Conservation (phyloP, 2,888 invertebrate species). For the Ophraella communa region DNA sequence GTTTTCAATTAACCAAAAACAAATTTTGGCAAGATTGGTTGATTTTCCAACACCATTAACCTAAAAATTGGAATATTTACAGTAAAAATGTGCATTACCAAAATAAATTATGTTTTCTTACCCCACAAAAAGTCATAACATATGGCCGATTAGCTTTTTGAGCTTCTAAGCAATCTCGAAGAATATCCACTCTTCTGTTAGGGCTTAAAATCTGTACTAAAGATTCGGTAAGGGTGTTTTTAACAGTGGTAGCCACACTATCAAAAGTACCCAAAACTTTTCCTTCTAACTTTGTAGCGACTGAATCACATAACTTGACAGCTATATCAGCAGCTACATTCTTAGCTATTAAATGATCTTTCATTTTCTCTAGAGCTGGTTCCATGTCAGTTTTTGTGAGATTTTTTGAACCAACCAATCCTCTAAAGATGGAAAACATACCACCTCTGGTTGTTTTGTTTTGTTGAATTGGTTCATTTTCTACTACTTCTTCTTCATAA, state of each 20-base stretch:
- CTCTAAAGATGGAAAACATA: conserved; percentile 84
- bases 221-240: conserved; percentile 86
- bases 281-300: conserved; percentile 88
- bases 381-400: conserved; percentile 81
- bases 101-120: conserved; percentile 48
- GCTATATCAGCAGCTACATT: conserved; percentile 98
- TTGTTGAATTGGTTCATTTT: conserved; percentile 43
- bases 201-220: conserved; percentile 94
- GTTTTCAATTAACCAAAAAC: conserved; percentile 99
- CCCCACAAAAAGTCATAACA: conserved; percentile 96
- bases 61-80: conserved; percentile 37
- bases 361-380: conserved; percentile 90
- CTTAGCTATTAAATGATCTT: conserved; percentile 94
- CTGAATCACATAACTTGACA: conserved; percentile 90
- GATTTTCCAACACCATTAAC: conserved; percentile 97
- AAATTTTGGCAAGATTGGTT: conserved; percentile 98
- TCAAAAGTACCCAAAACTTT: conserved; percentile 95
- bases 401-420: conserved; percentile 88
- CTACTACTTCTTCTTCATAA: conserved; percentile 67
- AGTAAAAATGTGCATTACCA: conserved; percentile 3
- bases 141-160: conserved; percentile 83
- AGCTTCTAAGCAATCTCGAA: conserved; percentile 94
- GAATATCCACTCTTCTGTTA: conserved; percentile 91
- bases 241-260: conserved; percentile 87
- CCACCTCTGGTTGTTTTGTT: conserved; percentile 60